These are phyloP conservation scores for Pseudorectes ferrugineus DNA, from an alignment of 2,113 vertebrate species.

Conservation along the genomic window DNA sequence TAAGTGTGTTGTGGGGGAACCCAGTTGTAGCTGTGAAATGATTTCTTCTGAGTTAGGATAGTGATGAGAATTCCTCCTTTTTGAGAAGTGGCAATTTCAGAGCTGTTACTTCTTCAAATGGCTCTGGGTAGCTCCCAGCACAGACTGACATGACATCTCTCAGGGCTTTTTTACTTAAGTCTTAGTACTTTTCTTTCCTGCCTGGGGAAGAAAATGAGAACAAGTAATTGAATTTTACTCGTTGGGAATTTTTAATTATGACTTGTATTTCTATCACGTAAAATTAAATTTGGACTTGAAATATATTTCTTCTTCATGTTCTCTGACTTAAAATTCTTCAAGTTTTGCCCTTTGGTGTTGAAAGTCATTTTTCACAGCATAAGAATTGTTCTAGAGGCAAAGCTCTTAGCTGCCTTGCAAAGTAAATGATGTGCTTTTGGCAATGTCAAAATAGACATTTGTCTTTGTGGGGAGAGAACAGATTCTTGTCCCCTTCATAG, in stretches of 20 bases:
- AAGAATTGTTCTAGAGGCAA: not conserved
- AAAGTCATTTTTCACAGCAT: not conserved
- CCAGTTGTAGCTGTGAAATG: rapidly evolving
- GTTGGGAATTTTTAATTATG: not conserved
- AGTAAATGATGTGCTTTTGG: not conserved
- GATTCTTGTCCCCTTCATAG: not conserved
- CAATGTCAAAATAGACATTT: not conserved
- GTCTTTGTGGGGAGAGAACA: not conserved
- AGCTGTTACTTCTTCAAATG: not conserved
- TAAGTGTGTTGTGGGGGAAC: not conserved
- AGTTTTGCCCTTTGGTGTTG: not conserved
- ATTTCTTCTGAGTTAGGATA: not conserved
- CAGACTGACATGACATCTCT: not conserved
- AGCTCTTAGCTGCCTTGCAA: not conserved
- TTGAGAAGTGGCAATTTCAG: not conserved
- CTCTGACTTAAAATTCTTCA: not conserved
- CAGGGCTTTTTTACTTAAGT: not conserved
- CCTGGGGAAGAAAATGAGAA: not conserved
- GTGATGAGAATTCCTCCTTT: not conserved
- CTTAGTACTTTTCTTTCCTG: not conserved
- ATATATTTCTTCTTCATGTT: not conserved
- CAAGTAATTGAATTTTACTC: not conserved
- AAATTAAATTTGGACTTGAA: not conserved
- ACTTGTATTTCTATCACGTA: not conserved
- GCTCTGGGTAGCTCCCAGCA: not conserved